phyloP scores from a whole-genome alignment of 2,797 vertebrate genomes.

The Gallinago nigripennis region DNA sequence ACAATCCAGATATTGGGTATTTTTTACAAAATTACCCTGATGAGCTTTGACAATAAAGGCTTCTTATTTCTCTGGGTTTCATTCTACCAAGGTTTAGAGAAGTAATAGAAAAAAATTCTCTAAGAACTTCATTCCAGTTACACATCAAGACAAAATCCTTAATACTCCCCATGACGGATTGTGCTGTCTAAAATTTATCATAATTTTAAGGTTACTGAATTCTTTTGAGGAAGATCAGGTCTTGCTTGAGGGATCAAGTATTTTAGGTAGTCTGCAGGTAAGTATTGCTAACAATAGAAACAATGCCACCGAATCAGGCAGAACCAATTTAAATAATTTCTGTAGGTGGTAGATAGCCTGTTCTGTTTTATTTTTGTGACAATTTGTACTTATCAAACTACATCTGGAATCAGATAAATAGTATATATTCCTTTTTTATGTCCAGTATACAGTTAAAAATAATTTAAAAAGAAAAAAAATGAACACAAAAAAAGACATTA shows the following conservation, averaged over 20 bases:
- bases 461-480: too few species aligned
- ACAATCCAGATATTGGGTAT: not conserved
- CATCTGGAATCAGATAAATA: not conserved
- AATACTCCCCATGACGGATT: rapidly evolving
- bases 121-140: not conserved
- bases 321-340: not conserved
- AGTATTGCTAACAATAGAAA: not conserved
- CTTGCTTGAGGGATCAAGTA: not conserved
- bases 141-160: not conserved
- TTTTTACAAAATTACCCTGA: not conserved
- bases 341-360: not conserved
- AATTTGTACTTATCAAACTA: not conserved
- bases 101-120: not conserved
- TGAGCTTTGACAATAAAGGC: not conserved
- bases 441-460: too few species aligned
- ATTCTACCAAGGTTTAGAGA: not conserved
- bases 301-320: not conserved
- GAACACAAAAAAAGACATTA: too few species aligned
- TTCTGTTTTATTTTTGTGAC: not conserved
- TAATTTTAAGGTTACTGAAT: not conserved
- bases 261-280: not conserved
- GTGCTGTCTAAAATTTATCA: not conserved
- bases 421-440: not conserved
- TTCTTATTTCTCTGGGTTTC: not conserved
- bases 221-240: not conserved